A percentile compares a stretch with the other conserved stretches of the same genome.
Evolutionary conservation across 2,113 vertebrate species (phyloP).

Genomic region (Phasianus colchicus): DNA sequence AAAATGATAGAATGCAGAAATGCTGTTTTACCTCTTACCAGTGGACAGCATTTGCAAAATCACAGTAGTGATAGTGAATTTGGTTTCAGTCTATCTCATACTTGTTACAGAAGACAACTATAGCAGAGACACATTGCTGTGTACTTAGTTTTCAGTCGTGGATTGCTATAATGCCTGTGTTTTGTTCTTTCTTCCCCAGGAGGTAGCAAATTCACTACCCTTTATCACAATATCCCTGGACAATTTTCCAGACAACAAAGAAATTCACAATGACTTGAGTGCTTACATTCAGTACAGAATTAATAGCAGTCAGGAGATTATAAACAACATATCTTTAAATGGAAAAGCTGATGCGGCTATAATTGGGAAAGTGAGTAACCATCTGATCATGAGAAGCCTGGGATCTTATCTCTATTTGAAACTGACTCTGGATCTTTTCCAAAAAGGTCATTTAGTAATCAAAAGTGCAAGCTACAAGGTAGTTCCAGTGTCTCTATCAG

Average conservation of each 20-base stretch:
- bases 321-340: conserved; percentile 95
- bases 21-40: neutral
- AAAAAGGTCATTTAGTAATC: conserved; percentile 94
- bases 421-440: conserved; percentile 95
- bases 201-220: conserved; percentile 86
- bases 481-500: conserved; percentile 93
- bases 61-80: neutral
- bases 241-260: conserved; percentile 87
- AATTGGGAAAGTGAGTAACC: conserved; percentile 92
- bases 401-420: conserved; percentile 98
- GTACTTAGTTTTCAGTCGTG: neutral
- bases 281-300: conserved; percentile 94
- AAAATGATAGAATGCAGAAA: neutral
- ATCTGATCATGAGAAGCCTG: conserved; percentile 93
- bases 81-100: neutral
- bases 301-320: conserved; percentile 89
- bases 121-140: neutral
- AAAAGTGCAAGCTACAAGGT: conserved; percentile 99
- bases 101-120: neutral
- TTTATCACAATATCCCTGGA: conserved; percentile 91
- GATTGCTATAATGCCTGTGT: neutral
- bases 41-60: neutral
- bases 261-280: conserved; percentile 91
- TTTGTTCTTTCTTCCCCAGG: conserved; percentile 65
- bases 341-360: conserved; percentile 90